Evolutionary conservation across 2,113 vertebrate species (phyloP), one percentile per base, ranked within the genome.

Genomic region (Elanoides forficatus): DNA sequence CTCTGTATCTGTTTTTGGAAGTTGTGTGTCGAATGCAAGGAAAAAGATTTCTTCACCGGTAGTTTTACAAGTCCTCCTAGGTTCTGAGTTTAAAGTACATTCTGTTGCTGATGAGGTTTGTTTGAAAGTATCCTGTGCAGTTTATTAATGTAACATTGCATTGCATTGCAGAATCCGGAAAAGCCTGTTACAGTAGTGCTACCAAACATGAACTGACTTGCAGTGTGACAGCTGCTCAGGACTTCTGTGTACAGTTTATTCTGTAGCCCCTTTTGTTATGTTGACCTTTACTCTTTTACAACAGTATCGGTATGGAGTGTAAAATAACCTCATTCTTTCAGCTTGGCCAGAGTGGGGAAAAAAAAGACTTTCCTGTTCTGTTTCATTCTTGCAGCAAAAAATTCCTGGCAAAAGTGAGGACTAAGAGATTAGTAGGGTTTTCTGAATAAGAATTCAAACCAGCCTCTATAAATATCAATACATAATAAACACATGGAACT

Each of bases 111-210:
- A 17, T 81, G 34, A 48, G 43, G 8, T 60, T 84, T 79, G 20
- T 63, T 55, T 93, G 56, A 52, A 91, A 74, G 66, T 48, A 72
- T 5, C 6, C 36, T 2, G 1, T 75, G 59, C 18, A 65, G 25
- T 25, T 90, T 43, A 58, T 59, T 72, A 63, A 53, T 48, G 26
- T 67, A 80, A 48, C 0, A 0, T 22, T 79, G 52, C 25, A 0
- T 22, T 79, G 52, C 25, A 48, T 30, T 70, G 53, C 81, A 93
- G 87, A 92, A 89, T 93, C 94, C 1, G 3, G 95, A 95, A 95
- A 96, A 93, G 65, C 89, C 80, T 95, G 96, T 97, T 97, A 25
- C 14, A 52, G 72, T 23, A 59, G 47, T 38, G 36, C 45, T 79
- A 40, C 18, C 55, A 82, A 84, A 89, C 95, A 84, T 95, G 96